Conservation (phyloP, 2,888 invertebrate species). For the Pollenia angustigena region DNA sequence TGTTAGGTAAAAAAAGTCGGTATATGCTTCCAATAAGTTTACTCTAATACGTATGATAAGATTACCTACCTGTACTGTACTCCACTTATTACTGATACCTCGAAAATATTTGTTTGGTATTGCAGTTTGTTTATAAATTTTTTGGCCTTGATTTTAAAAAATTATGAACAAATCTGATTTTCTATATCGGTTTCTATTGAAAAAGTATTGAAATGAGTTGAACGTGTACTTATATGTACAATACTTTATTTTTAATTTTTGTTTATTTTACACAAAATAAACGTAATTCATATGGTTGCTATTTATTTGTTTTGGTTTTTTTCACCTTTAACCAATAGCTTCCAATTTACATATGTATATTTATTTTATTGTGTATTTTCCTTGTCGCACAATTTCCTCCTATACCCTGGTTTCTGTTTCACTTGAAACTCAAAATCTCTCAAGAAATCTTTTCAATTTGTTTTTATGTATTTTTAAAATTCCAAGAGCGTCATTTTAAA, state of each 20-base stretch:
- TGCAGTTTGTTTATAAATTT: constrained; percentile 55
- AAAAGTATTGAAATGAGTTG: constrained; percentile 33
- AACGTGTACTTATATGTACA: constrained; percentile 16
- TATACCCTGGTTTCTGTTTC: neutral
- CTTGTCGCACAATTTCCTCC: neutral
- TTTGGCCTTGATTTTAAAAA: constrained; percentile 58
- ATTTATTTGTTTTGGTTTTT: constrained; percentile 13
- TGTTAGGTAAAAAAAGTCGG: no score
- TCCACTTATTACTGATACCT: constrained; percentile 60
- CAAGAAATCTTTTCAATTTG: constrained; percentile 14
- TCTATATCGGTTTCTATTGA: constrained; percentile 37
- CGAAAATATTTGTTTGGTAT: constrained; percentile 49
- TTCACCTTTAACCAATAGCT: constrained; percentile 64
- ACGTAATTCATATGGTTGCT: constrained; percentile 27
- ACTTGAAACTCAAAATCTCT: constrained; percentile 5
- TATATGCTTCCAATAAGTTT: neutral
- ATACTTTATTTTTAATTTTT: constrained; percentile 17
- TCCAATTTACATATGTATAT: constrained; percentile 1
- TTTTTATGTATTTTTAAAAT: constrained; percentile 47
- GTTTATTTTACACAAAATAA: constrained; percentile 60
- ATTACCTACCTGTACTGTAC: constrained; percentile 57
- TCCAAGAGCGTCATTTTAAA: constrained; percentile 43
- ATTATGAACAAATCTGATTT: constrained; percentile 43
- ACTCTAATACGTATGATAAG: neutral
- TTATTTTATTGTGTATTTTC: constrained; percentile 37